Conservation (phyloP, 2,797 vertebrate species). For the Pangasius larnaudii region DNA sequence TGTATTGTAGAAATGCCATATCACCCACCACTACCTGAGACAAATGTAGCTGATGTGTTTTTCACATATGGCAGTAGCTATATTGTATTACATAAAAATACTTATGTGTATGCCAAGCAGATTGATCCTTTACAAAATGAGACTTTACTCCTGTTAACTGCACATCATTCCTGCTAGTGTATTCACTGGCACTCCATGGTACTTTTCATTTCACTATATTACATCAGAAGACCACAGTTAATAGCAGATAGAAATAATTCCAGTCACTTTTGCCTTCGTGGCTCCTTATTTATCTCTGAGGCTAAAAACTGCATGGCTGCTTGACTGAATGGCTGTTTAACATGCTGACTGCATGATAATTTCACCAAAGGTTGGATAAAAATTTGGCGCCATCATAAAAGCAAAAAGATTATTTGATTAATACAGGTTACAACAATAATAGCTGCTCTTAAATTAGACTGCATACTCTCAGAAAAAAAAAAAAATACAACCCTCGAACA, state of each 20-base stretch:
- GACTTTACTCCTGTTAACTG: slow-evolving; percentile 2
- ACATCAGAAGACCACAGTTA: slow-evolving; percentile 7
- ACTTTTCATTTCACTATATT: slow-evolving; percentile 20
- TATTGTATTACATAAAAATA: background rate
- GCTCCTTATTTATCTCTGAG: background rate
- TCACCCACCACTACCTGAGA: background rate
- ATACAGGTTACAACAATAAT: background rate
- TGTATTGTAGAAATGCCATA: background rate
- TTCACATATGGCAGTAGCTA: background rate
- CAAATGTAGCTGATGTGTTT: slow-evolving; percentile 3
- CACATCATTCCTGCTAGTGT: background rate
- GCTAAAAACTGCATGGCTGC: background rate
- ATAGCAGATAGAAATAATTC: slow-evolving; percentile 11
- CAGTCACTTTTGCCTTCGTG: background rate
- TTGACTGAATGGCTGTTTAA: background rate
- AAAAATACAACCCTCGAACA: background rate
- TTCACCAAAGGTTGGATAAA: background rate
- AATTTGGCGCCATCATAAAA: background rate
- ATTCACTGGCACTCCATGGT: background rate
- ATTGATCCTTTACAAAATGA: slow-evolving; percentile 4
- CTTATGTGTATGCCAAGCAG: background rate
- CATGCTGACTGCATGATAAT: background rate
- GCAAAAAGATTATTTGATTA: background rate
- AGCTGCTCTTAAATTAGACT: background rate
- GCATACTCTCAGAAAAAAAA: background rate